Evolutionary conservation across 2,888 invertebrate genomes (phyloP).

Genomic region (Stegana nigrithorax): DNA sequence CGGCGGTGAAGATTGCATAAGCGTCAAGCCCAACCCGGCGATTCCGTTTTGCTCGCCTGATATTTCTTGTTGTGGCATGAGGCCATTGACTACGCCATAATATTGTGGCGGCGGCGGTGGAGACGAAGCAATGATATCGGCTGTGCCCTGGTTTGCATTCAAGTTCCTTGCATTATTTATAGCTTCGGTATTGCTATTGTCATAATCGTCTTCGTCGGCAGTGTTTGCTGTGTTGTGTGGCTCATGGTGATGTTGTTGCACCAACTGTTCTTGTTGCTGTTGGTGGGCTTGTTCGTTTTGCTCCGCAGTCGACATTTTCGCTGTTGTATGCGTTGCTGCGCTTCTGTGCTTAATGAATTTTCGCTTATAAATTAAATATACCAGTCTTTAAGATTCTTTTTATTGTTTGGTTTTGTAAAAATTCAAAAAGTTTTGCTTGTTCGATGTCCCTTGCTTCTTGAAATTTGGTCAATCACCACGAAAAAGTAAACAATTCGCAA

Average conservation of each 20-base stretch:
- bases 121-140: slow-evolving; percentile 21
- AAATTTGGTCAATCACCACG: background rate
- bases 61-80: slow-evolving; percentile 25
- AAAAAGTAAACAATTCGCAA: background rate
- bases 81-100: slow-evolving; percentile 14
- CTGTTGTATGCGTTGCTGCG: too few species aligned
- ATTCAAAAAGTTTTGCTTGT: background rate
- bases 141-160: slow-evolving; percentile 37
- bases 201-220: slow-evolving; percentile 11
- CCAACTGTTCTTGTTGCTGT: background rate
- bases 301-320: slow-evolving; percentile 52
- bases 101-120: slow-evolving; percentile 27
- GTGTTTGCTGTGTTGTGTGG: slow-evolving; percentile 27
- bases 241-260: slow-evolving; percentile 8
- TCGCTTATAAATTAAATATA: slow-evolving; percentile 12
- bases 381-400: slow-evolving; percentile 46
- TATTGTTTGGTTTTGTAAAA: background rate
- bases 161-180: slow-evolving; percentile 33
- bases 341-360: background rate
- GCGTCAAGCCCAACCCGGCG: slow-evolving; percentile 40
- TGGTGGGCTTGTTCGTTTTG: slow-evolving; percentile 42
- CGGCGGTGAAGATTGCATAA: slow-evolving; percentile 69
- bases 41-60: slow-evolving; percentile 33
- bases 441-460: background rate
- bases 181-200: slow-evolving; percentile 36